Percentiles rank a stretch among this genome's conserved stretches.
Conservation (phyloP, 2,888 invertebrate genomes). For the Ischnus inquisitorius region DNA sequence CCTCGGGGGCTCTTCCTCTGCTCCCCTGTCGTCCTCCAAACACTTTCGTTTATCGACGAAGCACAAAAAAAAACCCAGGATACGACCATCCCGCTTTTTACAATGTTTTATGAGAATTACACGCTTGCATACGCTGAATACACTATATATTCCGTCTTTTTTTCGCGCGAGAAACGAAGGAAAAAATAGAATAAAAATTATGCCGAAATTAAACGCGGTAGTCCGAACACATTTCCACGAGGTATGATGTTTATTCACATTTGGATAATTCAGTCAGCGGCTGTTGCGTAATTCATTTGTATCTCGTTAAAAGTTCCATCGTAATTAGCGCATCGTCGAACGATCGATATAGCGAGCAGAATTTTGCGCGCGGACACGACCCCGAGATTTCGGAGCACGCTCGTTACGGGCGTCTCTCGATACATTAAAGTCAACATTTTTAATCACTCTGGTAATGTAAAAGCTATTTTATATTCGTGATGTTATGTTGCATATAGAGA, state of each 20-base stretch:
- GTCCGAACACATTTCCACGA: constrained; percentile 14
- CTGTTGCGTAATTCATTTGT: constrained; percentile 25
- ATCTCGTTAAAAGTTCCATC: constrained; percentile 36
- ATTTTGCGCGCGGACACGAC: not conserved
- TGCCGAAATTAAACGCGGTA: not conserved
- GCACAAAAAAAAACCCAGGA: constrained; percentile 26
- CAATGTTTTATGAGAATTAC: constrained; percentile 37
- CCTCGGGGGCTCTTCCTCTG: constrained; percentile 25
- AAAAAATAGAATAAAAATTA: constrained; percentile 11
- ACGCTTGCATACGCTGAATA: constrained; percentile 1
- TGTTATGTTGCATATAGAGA: no score
- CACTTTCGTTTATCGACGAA: constrained; percentile 46
- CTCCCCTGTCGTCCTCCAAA: constrained; percentile 31
- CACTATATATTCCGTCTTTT: constrained; percentile 24
- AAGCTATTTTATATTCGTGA: no score
- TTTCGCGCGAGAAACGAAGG: not conserved
- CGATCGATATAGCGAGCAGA: not conserved
- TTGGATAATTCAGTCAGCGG: constrained; percentile 46
- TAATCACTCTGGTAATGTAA: not conserved
- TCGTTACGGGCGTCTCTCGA: not conserved
- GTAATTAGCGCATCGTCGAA: constrained; percentile 36
- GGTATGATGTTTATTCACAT: constrained; percentile 51
- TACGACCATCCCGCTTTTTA: constrained; percentile 22
- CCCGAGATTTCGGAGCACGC: not conserved
- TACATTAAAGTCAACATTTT: not conserved